Percentiles rank a stretch among this genome's conserved stretches.
These are phyloP conservation scores for Chaetophractus vellerosus DNA, from an alignment of 2,797 vertebrate species.

Conservation along the genomic window DNA sequence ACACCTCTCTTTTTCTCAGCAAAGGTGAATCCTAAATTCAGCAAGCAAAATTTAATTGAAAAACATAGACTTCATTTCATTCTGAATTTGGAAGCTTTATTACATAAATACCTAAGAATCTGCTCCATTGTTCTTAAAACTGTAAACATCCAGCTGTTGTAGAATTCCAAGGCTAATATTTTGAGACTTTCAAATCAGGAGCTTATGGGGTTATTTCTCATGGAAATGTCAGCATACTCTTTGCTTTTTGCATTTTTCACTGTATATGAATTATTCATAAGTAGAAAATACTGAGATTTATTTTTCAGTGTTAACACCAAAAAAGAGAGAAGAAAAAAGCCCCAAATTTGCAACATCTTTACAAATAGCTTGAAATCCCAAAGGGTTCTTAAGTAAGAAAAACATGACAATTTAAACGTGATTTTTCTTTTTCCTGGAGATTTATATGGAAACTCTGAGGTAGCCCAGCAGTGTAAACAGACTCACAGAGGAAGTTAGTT, in stretches of 20 bases:
- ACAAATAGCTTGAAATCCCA: conserved; percentile 43
- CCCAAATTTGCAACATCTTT: conserved; percentile 69
- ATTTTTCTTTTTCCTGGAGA: background rate
- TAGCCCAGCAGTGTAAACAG: background rate
- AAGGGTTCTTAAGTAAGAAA: conserved; percentile 53
- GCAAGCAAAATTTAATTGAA: conserved; percentile 2
- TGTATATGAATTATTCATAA: conserved; percentile 73
- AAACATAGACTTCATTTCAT: conserved; percentile 23
- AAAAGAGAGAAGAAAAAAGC: background rate
- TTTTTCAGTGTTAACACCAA: conserved; percentile 61
- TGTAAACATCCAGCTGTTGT: background rate
- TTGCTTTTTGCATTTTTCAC: conserved; percentile 33
- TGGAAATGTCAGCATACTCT: conserved; percentile 37
- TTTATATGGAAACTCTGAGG: conserved; percentile 50
- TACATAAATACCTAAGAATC: conserved; percentile 9
- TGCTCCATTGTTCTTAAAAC: background rate
- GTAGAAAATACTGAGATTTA: conserved; percentile 63
- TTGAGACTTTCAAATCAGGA: conserved; percentile 60
- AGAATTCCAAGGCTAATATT: conserved; percentile 22
- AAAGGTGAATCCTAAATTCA: conserved; percentile 33
- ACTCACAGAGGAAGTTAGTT: conserved; percentile 45
- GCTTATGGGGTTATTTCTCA: background rate
- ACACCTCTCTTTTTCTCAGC: background rate
- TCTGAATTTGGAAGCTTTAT: conserved; percentile 36
- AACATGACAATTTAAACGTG: conserved; percentile 11